Evolutionary conservation across 2,888 invertebrate species (phyloP).

Genomic region (Micropterix aruncella): DNA sequence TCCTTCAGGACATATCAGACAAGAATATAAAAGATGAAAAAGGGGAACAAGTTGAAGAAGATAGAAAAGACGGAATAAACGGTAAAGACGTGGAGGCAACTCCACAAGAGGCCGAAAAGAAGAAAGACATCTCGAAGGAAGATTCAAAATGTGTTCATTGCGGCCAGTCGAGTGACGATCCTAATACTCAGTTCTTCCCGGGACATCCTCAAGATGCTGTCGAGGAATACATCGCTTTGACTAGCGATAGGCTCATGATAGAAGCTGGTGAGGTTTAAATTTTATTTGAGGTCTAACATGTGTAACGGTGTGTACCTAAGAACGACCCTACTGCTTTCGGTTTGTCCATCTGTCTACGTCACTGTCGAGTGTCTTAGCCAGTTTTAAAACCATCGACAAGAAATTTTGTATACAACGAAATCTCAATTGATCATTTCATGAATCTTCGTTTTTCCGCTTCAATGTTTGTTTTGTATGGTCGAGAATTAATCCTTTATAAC

Average conservation of each 20-base stretch:
- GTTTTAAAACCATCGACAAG: no score
- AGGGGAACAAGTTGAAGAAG: constrained; percentile 2
- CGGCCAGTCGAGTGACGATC: constrained; percentile 32
- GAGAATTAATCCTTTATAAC: no score
- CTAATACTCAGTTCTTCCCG: constrained; percentile 42
- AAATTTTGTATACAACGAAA: no score
- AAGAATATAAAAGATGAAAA: constrained; percentile 2
- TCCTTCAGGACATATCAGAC: background rate
- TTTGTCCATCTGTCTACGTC: no score
- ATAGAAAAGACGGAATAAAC: constrained; percentile 4
- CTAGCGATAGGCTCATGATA: constrained; percentile 56
- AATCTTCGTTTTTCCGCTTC: no score
- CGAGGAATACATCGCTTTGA: constrained; percentile 63
- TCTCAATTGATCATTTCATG: no score
- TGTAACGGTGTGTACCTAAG: no score
- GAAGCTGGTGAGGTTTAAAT: constrained; percentile 42
- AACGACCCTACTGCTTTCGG: no score
- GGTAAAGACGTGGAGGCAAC: constrained; percentile 5
- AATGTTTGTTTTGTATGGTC: no score
- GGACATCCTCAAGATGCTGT: constrained; percentile 67
- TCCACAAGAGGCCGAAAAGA: background rate
- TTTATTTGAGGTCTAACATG: no score
- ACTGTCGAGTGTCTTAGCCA: no score
- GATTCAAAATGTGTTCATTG: constrained; percentile 25
- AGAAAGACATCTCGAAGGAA: constrained; percentile 17